Evolutionary conservation across 30 jellyfish, hydroid and myxozoan genomes (phyloP).

Genomic region (Haliclystus octoradiatus): DNA sequence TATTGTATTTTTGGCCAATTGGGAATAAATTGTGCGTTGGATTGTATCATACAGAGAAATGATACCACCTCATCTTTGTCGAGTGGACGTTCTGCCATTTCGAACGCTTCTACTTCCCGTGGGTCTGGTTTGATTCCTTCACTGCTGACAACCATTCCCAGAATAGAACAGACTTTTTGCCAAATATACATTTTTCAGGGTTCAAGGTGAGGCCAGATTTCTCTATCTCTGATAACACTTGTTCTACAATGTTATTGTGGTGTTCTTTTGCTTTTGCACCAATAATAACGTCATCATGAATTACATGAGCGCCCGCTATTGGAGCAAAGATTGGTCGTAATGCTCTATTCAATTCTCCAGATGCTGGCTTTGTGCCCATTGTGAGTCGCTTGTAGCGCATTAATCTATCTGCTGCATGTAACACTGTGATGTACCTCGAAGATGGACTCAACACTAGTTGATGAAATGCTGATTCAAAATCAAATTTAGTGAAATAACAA

Average conservation of each 20-base stretch:
- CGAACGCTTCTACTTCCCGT: slow-evolving; percentile 29
- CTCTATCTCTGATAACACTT: not conserved
- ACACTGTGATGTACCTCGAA: slow-evolving; percentile 28
- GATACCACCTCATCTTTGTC: slow-evolving; percentile 29
- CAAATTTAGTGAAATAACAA: slow-evolving; percentile 27
- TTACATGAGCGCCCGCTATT: slow-evolving; percentile 24
- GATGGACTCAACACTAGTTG: slow-evolving; percentile 42
- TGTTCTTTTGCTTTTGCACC: slow-evolving; percentile 25
- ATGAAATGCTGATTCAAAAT: slow-evolving; percentile 52
- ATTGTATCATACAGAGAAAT: slow-evolving; percentile 36
- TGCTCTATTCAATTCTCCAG: slow-evolving; percentile 38
- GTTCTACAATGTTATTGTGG: slow-evolving; percentile 10
- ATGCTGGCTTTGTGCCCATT: slow-evolving; percentile 40
- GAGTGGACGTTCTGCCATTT: slow-evolving; percentile 31
- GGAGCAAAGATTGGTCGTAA: slow-evolving; percentile 37
- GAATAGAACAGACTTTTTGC: slow-evolving; percentile 31
- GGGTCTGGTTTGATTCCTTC: slow-evolving; percentile 58
- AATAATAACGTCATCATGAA: slow-evolving; percentile 36
- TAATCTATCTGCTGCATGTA: slow-evolving; percentile 43
- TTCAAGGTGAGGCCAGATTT: slow-evolving; percentile 22
- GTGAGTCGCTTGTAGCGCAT: slow-evolving; percentile 35
- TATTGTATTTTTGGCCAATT: not conserved
- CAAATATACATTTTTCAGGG: slow-evolving; percentile 35
- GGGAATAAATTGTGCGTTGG: slow-evolving; percentile 35
- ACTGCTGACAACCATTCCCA: slow-evolving; percentile 22